A percentile compares a stretch with the other conserved stretches of the same genome.
Evolutionary conservation across 2,797 vertebrate species (phyloP).

Genomic region (Sebastes ruberrimus): DNA sequence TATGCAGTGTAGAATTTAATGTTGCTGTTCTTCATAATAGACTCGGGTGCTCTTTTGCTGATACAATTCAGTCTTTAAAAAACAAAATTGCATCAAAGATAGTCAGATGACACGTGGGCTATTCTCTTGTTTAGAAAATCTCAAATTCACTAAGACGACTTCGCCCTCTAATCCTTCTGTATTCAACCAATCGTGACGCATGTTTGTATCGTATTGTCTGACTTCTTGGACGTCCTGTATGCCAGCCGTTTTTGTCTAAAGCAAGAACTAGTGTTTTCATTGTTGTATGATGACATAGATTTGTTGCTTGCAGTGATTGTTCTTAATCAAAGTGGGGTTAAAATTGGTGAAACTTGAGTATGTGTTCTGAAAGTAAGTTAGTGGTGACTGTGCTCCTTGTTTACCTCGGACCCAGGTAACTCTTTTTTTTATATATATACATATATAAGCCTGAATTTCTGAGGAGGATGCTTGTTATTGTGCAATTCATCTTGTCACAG

Average conservation of each 20-base stretch:
- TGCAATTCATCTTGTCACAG: slow-evolving; percentile 46
- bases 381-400: slow-evolving; percentile 72
- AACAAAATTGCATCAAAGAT: slow-evolving; percentile 18
- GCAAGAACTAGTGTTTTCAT: slow-evolving; percentile 76
- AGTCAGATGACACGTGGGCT: slow-evolving; percentile 1
- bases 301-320: slow-evolving; percentile 81
- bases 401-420: slow-evolving; percentile 64
- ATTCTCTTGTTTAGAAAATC: slow-evolving; percentile 39
- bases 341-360: slow-evolving; percentile 72
- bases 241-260: slow-evolving; percentile 77
- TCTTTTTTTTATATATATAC: slow-evolving; percentile 23
- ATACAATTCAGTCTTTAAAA: slow-evolving; percentile 28
- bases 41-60: slow-evolving; percentile 65
- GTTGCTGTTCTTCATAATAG: slow-evolving; percentile 48
- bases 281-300: slow-evolving; percentile 77
- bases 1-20: slow-evolving; percentile 61
- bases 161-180: slow-evolving; percentile 48
- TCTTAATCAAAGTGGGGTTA: slow-evolving; percentile 78
- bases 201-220: slow-evolving; percentile 80
- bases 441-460: slow-evolving; percentile 39
- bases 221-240: slow-evolving; percentile 77
- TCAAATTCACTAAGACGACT: slow-evolving; percentile 29
- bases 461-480: slow-evolving; percentile 46
- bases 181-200: slow-evolving; percentile 73
- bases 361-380: slow-evolving; percentile 74